Percentiles rank a stretch among this genome's conserved stretches.
Conservation (phyloP, 2,888 invertebrate genomes). For the Folsomia candida region DNA sequence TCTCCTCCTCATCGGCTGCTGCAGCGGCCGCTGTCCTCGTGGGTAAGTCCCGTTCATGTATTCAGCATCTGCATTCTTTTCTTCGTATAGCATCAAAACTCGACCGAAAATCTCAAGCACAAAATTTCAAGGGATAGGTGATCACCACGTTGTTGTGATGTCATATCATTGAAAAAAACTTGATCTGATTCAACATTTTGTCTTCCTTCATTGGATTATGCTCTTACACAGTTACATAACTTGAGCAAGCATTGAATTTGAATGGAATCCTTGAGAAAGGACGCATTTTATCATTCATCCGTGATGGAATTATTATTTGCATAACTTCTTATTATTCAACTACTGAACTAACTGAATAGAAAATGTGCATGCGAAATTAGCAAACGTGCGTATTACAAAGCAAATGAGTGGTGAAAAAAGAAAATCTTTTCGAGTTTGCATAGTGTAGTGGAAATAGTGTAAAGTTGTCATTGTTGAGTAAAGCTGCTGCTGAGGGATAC, state of each 20-base stretch:
- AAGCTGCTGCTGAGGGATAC: background rate
- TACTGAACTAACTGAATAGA: background rate
- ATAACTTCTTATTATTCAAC: background rate
- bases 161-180: background rate
- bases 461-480: background rate
- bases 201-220: background rate
- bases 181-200: background rate
- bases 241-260: background rate
- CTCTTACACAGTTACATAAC: background rate
- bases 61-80: too few species aligned
- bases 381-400: conserved; percentile 23
- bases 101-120: too few species aligned
- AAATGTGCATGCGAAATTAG: conserved; percentile 14
- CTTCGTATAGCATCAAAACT: too few species aligned
- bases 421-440: background rate
- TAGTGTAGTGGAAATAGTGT: background rate
- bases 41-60: background rate
- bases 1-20: too few species aligned
- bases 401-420: background rate
- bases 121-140: too few species aligned
- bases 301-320: background rate
- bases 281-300: background rate
- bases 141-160: too few species aligned
- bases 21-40: conserved; percentile 12
- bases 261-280: background rate